Evolutionary conservation across 2,888 invertebrate genomes (phyloP), one percentile per base, ranked within the genome.

Genomic region (Himalopsyche kuldschensis): DNA sequence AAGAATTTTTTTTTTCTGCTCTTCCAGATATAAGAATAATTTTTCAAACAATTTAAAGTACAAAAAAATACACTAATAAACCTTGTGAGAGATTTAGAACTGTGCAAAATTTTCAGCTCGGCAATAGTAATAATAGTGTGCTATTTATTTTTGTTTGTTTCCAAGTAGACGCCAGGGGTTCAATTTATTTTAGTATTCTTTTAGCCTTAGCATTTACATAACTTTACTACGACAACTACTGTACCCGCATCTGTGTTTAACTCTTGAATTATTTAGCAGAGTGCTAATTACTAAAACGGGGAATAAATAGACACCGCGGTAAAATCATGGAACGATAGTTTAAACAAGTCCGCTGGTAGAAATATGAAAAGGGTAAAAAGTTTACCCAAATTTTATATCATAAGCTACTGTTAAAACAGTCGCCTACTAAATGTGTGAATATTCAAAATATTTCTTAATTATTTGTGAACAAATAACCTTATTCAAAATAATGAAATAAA

Each of bases 281-380:
- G 78, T 79, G 82, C 84, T 85, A 84, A 85, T 84, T 84, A 84
- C 69, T 76, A 75, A 84, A 85, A 85, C 78, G 48, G 75, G 80
- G 81, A 82, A 85, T 84, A 84, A 85, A 85, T 85, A 84, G 69
- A 85, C 84, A 84, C 82, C 78, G 78, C 79, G 79, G 78, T 48
- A 76, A 82, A 84, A 82, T 84, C 81, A 81, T 82, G 80, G 80
- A 84, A 85, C 85, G 84, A 80, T 82, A 85, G 85, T 85, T 85
- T 85, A 82, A 85, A 76, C 82, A 82, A 85, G 84, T 85, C 76
- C 77, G 78, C 55, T 82, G 80, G 82, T 69, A 82, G 76, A 80
- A 80, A 78, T 80, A 82, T 79, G 32, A 78, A 47, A 77, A 80
- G 82, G 47, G 41, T 46, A 47, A 55, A 55, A 32, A 47, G 80